Conservation (phyloP, 2,113 vertebrate species). For the Actenoides lindsayi region DNA sequence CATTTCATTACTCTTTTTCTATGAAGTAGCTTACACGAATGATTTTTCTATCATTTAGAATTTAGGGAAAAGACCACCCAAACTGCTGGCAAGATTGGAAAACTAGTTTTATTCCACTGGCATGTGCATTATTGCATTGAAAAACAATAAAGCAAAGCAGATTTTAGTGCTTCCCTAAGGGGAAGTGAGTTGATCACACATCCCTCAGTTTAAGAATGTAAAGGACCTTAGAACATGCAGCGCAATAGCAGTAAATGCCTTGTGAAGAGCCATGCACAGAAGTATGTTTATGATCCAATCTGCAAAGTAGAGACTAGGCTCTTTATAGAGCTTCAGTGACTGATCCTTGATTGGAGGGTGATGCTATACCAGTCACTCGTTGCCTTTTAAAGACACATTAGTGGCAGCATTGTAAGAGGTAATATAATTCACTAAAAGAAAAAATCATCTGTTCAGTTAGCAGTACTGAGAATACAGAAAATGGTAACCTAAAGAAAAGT, state of each 20-base stretch:
- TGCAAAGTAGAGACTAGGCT: neutral
- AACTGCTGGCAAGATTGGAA: constrained; percentile 41
- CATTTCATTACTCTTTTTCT: neutral
- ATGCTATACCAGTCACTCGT: neutral
- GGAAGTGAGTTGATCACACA: constrained; percentile 9
- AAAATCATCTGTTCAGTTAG: neutral
- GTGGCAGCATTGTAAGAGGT: neutral
- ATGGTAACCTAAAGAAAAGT: neutral
- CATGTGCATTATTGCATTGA: constrained; percentile 18
- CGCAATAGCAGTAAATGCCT: neutral
- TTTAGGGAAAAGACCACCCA: neutral
- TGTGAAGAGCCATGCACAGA: neutral
- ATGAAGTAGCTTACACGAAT: neutral
- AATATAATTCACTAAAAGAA: neutral
- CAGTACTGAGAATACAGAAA: neutral
- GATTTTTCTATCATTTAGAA: constrained; percentile 37
- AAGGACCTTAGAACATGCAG: neutral
- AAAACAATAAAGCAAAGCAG: constrained; percentile 49
- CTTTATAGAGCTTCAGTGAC: neutral
- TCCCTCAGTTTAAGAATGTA: constrained; percentile 3
- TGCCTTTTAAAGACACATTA: neutral
- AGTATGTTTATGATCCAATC: neutral
- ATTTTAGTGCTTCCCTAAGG: constrained; percentile 12
- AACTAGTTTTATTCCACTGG: constrained; percentile 46
- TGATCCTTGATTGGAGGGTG: neutral